Evolutionary conservation across 2,888 invertebrate genomes (phyloP), one percentile per base, ranked within the genome.

Genomic region (Thymelicus lineola): DNA sequence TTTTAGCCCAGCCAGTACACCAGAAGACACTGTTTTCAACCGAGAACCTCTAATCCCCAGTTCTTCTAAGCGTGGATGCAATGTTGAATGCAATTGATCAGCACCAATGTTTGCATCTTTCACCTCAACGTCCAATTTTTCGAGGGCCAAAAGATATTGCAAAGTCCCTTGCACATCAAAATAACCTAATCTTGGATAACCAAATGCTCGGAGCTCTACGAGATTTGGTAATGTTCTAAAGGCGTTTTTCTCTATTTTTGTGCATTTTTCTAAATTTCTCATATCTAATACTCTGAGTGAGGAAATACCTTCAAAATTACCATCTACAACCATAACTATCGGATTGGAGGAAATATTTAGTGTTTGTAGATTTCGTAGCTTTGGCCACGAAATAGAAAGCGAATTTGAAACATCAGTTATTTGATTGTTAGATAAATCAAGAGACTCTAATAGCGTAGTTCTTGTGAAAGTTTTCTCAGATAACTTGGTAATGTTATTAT

Each of bases 341-440:
- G 97, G 96, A 86, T 99, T 99, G 74, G 95, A 95, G 0, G 98
- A 98, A 36, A 98, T 91, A 82, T 98, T 97, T 28, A 99, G 86
- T 6, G 89, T 85, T 76, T 96, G 96, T 1, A 99, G 92, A 76
- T 96, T 95, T 73, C 95, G 95, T 42, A 97, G 87, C 78, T 96
- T 95, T 0, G 95, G 93, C 96, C 97, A 97, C 7, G 96, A 95
- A 74, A 95, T 93, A 0, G 96, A 93, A 1, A 97, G 89, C 1
- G 95, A 93, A 59, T 93, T 93, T 4, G 95, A 90, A 48, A 97
- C 89, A 73, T 95, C 95, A 0, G 86, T 85, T 50, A 97, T 88
- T 73, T 95, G 87, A 85, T 98, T 98, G 75, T 95, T 86, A 0
- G 98, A 97, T 7, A 98, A 82, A 85, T 98, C 97, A 53, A 98